phyloP scores from a whole-genome alignment of 2,888 invertebrate genomes.

The Agrilus mali region DNA sequence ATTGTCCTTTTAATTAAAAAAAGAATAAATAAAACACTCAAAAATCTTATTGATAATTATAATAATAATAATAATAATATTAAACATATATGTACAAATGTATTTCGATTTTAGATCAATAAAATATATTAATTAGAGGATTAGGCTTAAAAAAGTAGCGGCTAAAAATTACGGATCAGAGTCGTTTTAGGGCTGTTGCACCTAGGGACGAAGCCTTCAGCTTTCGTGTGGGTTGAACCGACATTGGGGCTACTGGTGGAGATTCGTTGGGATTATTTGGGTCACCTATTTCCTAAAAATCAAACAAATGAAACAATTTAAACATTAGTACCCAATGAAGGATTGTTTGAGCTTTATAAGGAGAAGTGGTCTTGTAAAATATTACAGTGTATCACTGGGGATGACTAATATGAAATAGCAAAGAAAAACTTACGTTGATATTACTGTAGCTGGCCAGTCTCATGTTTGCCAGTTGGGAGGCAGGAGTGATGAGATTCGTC shows the following conservation, averaged over 20 bases:
- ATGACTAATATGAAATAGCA: no score
- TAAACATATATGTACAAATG: slow-evolving; percentile 24
- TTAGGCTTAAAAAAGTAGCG: slow-evolving; percentile 18
- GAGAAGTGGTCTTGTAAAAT: no score
- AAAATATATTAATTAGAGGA: slow-evolving; percentile 19
- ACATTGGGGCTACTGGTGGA: slow-evolving; percentile 59
- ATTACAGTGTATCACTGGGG: no score
- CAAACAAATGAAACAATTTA: slow-evolving; percentile 3
- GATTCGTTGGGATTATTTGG: slow-evolving; percentile 37
- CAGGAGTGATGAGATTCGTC: slow-evolving; percentile 61
- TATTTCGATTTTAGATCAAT: slow-evolving; percentile 18
- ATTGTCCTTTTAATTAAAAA: background rate
- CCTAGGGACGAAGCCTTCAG: slow-evolving; percentile 52
- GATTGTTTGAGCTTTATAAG: no score
- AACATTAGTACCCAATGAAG: no score
- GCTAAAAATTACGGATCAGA: slow-evolving; percentile 37
- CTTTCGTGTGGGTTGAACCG: slow-evolving; percentile 76
- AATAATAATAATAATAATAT: slow-evolving; percentile 3
- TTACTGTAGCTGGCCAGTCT: slow-evolving; percentile 75
- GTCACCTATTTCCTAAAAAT: slow-evolving; percentile 63
- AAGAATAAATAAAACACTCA: background rate
- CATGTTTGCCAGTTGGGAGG: slow-evolving; percentile 77
- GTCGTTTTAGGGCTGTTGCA: slow-evolving; percentile 55
- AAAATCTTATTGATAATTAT: background rate
- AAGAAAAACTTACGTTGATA: slow-evolving; percentile 54